Evolutionary conservation across 35 echinoderm and acorn worm species (phyloP).

Genomic region (Diadema setosum): DNA sequence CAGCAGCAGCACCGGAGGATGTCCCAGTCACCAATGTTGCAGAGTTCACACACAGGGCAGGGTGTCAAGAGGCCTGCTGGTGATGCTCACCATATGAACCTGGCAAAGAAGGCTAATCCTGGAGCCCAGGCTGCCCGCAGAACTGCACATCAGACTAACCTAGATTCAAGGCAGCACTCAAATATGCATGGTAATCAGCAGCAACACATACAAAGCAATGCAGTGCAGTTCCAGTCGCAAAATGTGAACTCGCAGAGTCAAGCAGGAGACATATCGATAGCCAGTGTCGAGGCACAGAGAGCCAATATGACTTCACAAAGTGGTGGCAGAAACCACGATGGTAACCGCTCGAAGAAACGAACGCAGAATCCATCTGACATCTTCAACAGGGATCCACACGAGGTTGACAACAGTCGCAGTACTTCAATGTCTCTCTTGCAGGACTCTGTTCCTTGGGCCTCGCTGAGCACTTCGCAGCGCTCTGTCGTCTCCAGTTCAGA

Average conservation of each 20-base stretch:
- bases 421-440: not conserved
- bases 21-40: not conserved
- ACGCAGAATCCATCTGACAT: not conserved
- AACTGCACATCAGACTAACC: not conserved
- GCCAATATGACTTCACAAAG: not conserved
- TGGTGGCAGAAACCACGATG: not conserved
- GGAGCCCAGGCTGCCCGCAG: not conserved
- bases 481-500: not conserved
- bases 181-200: not conserved
- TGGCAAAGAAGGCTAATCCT: not conserved
- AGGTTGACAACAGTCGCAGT: not conserved
- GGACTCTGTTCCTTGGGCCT: not conserved
- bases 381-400: not conserved
- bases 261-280: not conserved
- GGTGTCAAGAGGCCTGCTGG: not conserved
- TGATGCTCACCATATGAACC: not conserved
- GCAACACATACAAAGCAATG: not conserved
- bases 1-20: not conserved
- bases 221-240: not conserved
- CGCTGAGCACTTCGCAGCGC: not conserved
- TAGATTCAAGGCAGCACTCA: not conserved
- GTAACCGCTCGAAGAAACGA: not conserved
- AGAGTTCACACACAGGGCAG: constrained; percentile 21
- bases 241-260: not conserved
- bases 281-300: not conserved